Evolutionary conservation across 2,888 invertebrate genomes (phyloP), one percentile per base, ranked within the genome.

Genomic region (Entomobrya multifasciata): DNA sequence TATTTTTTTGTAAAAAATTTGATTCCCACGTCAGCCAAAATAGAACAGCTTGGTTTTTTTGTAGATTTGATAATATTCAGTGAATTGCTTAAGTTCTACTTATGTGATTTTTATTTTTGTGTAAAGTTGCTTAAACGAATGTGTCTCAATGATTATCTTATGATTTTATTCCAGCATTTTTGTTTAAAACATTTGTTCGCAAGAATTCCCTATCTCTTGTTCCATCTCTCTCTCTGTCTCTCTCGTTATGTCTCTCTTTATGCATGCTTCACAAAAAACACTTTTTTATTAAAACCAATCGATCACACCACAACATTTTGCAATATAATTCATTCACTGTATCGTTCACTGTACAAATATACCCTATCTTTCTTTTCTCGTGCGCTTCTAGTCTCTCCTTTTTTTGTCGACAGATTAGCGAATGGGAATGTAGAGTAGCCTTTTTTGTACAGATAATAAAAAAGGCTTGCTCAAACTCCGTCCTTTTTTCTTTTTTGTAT

Each of bases 401-500:
- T 49, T 79, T 62, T 79, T 65, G 60, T 47, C 55, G 25, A 55
- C n/a, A 44, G n/a, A 60, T 36, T 60, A 77, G 41, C 20, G 77
- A 60, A 77, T 55, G 60, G 49, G 60, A 77, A 62, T 79, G 65
- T 36, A n/a, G 52, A 74, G 55, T 30, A 30, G 17, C 55, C 74
- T 52, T 47, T 72, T 13, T 17, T 20, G 11, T 36, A 36, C 36
- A 6, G 36, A 36, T 17, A 74, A 13, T 25, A 30, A 52, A 30
- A 30, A 17, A 70, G 25, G 47, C 20, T 74, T 27, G 65, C 76
- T 62, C 83, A 44, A 83, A 83, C 55, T 76, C 60, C 81, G 76
- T 80, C 85, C 81, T 70, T 87, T 82, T 87, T 87, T 84, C 81
- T 87, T 87, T 65, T 74, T 87, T 84, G 87, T 85, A 87, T 87